Evolutionary conservation across 2,797 vertebrate species (phyloP).

Genomic region (Sebastes diploproa): DNA sequence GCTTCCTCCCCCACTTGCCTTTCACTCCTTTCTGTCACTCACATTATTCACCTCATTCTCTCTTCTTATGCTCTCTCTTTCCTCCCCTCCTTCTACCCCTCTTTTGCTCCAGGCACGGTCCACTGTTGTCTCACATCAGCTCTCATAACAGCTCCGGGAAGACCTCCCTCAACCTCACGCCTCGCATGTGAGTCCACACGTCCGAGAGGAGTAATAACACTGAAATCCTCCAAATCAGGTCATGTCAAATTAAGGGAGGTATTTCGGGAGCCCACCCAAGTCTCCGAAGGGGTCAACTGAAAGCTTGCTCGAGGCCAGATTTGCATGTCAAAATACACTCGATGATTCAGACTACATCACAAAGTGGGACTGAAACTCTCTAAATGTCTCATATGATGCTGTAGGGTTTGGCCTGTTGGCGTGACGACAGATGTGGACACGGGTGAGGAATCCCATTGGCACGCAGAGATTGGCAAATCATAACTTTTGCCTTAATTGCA

Average conservation of each 20-base stretch:
- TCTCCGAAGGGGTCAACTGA: slow-evolving; percentile 66
- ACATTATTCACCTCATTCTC: slow-evolving; percentile 14
- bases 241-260: slow-evolving; percentile 77
- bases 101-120: slow-evolving; percentile 56
- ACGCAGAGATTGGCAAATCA: slow-evolving; percentile 49
- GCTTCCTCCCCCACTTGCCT: neutral
- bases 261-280: slow-evolving; percentile 78
- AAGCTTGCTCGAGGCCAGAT: slow-evolving; percentile 61
- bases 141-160: slow-evolving; percentile 68
- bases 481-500: slow-evolving; percentile 56
- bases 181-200: slow-evolving; percentile 73
- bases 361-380: slow-evolving; percentile 22
- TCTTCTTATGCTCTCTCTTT: slow-evolving; percentile 13
- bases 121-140: slow-evolving; percentile 70
- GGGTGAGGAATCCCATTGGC: slow-evolving; percentile 43
- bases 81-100: slow-evolving; percentile 8
- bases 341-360: slow-evolving; percentile 51
- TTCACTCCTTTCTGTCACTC: slow-evolving; percentile 33
- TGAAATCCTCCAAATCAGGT: slow-evolving; percentile 79
- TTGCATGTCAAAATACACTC: slow-evolving; percentile 74
- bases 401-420: slow-evolving; percentile 16
- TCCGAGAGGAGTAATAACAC: slow-evolving; percentile 73
- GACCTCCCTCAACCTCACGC: slow-evolving; percentile 73
- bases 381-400: slow-evolving; percentile 20
- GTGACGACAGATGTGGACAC: slow-evolving; percentile 46